phyloP scores from a whole-genome alignment of 2,888 invertebrate genomes.

The Eupithecia pulchellata region DNA sequence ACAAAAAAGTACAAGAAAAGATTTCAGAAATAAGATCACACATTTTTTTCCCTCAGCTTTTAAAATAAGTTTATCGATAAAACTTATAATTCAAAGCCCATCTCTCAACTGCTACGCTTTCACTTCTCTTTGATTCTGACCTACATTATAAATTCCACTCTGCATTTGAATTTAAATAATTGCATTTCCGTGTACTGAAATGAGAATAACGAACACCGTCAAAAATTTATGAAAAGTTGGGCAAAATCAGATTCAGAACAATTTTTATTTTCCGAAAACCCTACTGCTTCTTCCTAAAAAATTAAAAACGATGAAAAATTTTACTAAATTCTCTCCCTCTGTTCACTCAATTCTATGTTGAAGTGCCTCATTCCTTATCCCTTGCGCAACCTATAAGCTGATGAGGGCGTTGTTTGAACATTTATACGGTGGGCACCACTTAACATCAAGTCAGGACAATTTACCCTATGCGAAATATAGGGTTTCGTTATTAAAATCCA shows the following conservation, averaged over 20 bases:
- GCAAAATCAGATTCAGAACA: neutral
- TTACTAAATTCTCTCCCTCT: too few relatives aligned
- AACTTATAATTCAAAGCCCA: constrained; percentile 32
- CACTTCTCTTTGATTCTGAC: constrained; percentile 27
- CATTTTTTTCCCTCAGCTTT: neutral
- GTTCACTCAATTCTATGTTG: neutral
- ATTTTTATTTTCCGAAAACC: neutral
- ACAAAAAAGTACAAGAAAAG: neutral
- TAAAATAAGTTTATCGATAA: constrained; percentile 18
- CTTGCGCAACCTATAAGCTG: neutral
- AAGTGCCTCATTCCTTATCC: neutral
- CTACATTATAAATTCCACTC: constrained; percentile 20
- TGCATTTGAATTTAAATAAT: constrained; percentile 16
- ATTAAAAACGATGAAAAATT: too few relatives aligned
- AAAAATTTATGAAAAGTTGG: neutral
- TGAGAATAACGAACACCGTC: neutral
- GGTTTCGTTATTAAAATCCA: neutral
- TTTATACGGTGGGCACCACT: neutral
- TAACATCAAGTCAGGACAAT: neutral
- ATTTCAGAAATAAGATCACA: neutral
- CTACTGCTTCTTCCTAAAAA: neutral
- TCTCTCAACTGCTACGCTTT: constrained; percentile 16
- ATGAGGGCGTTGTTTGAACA: neutral
- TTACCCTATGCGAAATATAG: neutral
- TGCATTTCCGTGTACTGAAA: constrained; percentile 9